These are phyloP conservation scores for Biston stratarius DNA, from an alignment of 2,888 invertebrate species.

Conservation along the genomic window DNA sequence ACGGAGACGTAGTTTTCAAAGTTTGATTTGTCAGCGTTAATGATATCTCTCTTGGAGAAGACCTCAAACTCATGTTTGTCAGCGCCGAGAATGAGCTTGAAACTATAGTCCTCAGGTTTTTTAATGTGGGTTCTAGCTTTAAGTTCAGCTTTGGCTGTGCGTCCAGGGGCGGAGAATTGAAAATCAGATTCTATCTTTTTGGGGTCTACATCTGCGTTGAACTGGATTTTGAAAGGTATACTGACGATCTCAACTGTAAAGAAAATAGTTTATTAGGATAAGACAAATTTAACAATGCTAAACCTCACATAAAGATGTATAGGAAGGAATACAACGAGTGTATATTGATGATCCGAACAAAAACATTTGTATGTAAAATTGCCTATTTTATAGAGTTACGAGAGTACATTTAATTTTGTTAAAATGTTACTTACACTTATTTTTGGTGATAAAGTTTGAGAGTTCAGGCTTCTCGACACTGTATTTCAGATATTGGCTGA, in stretches of 20 bases:
- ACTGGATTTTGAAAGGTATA: constrained; percentile 77
- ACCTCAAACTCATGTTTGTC: constrained; percentile 76
- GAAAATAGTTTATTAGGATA: neutral
- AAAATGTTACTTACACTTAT: constrained; percentile 70
- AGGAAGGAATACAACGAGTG: too few relatives aligned
- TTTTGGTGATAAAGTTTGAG: constrained; percentile 82
- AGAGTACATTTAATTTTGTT: neutral
- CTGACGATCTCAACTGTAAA: constrained; percentile 84
- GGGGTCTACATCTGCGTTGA: constrained; percentile 86
- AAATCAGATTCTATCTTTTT: constrained; percentile 86
- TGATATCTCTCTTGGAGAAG: constrained; percentile 85
- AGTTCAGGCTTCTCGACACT: constrained; percentile 67
- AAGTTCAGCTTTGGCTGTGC: constrained; percentile 87
- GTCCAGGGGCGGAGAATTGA: constrained; percentile 86
- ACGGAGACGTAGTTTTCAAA: constrained; percentile 86
- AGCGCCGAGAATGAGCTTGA: constrained; percentile 63
- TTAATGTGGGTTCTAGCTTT: constrained; percentile 81
- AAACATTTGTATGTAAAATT: too few relatives aligned
- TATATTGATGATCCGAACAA: too few relatives aligned
- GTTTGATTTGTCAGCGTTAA: constrained; percentile 87
- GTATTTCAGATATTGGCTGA: constrained; percentile 77
- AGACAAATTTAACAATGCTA: neutral
- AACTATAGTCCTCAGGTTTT: constrained; percentile 74
- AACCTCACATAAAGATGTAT: too few relatives aligned
- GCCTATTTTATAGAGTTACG: too few relatives aligned